A percentile compares a stretch with the other conserved stretches of the same genome.
Conservation (phyloP, 2,797 vertebrate genomes). For the Furcifer pardalis region DNA sequence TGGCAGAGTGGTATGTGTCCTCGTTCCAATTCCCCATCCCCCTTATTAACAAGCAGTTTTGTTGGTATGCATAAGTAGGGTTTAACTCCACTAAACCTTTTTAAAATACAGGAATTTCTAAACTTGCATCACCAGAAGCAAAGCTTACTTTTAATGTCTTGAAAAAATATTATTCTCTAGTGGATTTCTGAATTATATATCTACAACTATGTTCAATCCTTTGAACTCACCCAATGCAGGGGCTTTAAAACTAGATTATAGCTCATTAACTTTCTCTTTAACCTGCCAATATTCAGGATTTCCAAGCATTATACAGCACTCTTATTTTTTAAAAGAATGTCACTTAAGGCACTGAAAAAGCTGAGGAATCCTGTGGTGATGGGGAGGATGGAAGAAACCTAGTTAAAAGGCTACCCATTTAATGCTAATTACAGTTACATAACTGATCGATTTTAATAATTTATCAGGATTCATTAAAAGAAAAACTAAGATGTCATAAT, state of each 20-base stretch:
- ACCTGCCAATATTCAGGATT: slow-evolving; percentile 52
- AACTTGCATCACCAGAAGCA: slow-evolving; percentile 13
- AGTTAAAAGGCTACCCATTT: slow-evolving; percentile 26
- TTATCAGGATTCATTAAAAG: slow-evolving; percentile 7
- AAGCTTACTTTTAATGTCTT: slow-evolving; percentile 36
- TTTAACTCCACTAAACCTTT: slow-evolving; percentile 12
- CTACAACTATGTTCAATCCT: slow-evolving; percentile 53
- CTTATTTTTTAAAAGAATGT: slow-evolving; percentile 50
- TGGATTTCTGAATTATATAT: slow-evolving; percentile 52
- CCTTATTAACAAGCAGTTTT: not conserved
- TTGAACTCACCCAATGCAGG: slow-evolving; percentile 58
- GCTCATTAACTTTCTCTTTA: slow-evolving; percentile 66
- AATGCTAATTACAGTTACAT: not conserved
- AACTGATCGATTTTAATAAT: slow-evolving; percentile 16
- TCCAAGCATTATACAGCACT: slow-evolving; percentile 43
- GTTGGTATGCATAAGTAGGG: not conserved
- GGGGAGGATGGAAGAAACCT: not conserved
- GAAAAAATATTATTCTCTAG: slow-evolving; percentile 44
- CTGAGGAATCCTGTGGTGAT: not conserved
- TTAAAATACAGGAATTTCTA: slow-evolving; percentile 43
- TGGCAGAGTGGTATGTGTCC: not conserved
- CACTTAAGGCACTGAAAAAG: slow-evolving; percentile 47
- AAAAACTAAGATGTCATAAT: not conserved
- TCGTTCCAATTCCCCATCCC: not conserved
- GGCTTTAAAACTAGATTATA: slow-evolving; percentile 65